A percentile compares a stretch with the other conserved stretches of the same genome.
Evolutionary conservation across 2,797 vertebrate genomes (phyloP).

Genomic region (Leptodactylus fallax): DNA sequence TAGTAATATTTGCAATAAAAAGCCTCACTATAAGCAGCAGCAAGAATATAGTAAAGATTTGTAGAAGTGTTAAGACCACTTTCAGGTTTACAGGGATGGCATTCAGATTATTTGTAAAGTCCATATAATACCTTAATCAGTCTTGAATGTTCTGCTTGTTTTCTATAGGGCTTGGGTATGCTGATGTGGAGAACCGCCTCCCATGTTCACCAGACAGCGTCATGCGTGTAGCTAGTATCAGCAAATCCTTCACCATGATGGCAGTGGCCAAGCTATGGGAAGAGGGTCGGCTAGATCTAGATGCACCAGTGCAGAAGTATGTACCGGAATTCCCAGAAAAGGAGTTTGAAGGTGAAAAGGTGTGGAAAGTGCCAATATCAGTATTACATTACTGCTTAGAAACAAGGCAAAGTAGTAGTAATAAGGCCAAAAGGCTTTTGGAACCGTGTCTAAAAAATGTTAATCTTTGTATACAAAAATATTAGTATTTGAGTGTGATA

Average conservation of each 20-base stretch:
- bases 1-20: background rate
- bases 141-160: constrained; percentile 1
- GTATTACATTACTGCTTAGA: background rate
- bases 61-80: background rate
- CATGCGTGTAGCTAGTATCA: constrained; percentile 96
- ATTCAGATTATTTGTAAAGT: constrained; percentile 15
- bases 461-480: too few species aligned
- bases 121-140: constrained; percentile 18
- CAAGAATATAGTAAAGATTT: background rate
- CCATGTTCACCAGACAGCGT: constrained; percentile 86
- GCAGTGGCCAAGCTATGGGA: constrained; percentile 92
- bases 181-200: constrained; percentile 94
- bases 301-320: constrained; percentile 91
- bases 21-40: background rate
- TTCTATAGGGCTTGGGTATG: constrained; percentile 88
- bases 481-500: too few species aligned
- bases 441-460: background rate
- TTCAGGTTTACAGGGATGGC: background rate
- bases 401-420: background rate
- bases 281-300: constrained; percentile 90
- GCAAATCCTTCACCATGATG: constrained; percentile 92
- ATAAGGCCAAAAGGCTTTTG: background rate
- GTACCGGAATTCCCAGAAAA: constrained; percentile 96
- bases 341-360: constrained; percentile 89
- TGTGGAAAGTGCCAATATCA: constrained; percentile 65